Percentiles rank a stretch among this genome's conserved stretches.
phyloP scores from a whole-genome alignment of 2,888 invertebrate genomes.

The Prosapia bicincta region DNA sequence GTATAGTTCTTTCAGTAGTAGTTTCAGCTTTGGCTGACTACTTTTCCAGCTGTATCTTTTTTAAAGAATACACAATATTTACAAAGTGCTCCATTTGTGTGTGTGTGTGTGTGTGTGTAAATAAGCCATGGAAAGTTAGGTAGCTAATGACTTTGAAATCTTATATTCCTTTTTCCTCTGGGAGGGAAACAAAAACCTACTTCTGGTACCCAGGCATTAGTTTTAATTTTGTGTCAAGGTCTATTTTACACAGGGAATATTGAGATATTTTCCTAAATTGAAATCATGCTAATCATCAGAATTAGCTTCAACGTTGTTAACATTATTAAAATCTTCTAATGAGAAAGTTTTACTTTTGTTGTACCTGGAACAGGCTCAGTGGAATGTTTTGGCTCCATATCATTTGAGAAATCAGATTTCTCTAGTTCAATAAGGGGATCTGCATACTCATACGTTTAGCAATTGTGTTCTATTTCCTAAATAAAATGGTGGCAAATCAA shows the following conservation, averaged over 20 bases:
- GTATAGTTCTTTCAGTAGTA: slow-evolving; percentile 6
- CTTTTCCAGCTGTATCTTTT: slow-evolving; percentile 13
- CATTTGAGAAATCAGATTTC: background rate
- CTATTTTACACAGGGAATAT: slow-evolving; percentile 10
- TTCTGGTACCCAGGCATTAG: slow-evolving; percentile 10
- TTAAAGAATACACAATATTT: slow-evolving; percentile 16
- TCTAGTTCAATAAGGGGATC: slow-evolving; percentile 3
- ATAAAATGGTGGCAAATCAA: background rate
- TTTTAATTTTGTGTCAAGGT: slow-evolving; percentile 5
- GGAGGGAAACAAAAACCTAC: slow-evolving; percentile 3
- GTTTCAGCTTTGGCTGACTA: slow-evolving; percentile 2
- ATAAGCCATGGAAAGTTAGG: background rate
- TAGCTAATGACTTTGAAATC: slow-evolving; percentile 9
- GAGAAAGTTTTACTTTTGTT: background rate
- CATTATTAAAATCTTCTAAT: background rate
- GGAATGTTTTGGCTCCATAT: background rate
- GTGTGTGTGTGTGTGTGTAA: too few relatives aligned
- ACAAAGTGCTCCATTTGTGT: slow-evolving; percentile 14
- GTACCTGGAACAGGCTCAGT: background rate
- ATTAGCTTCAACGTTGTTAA: background rate
- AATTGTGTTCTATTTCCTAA: background rate
- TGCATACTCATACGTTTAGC: slow-evolving; percentile 6
- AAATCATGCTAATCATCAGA: background rate
- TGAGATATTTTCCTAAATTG: slow-evolving; percentile 7
- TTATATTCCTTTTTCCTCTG: slow-evolving; percentile 13